These are phyloP conservation scores for Orientallactaga bullata DNA, from an alignment of 2,113 vertebrate species.

Conservation along the genomic window DNA sequence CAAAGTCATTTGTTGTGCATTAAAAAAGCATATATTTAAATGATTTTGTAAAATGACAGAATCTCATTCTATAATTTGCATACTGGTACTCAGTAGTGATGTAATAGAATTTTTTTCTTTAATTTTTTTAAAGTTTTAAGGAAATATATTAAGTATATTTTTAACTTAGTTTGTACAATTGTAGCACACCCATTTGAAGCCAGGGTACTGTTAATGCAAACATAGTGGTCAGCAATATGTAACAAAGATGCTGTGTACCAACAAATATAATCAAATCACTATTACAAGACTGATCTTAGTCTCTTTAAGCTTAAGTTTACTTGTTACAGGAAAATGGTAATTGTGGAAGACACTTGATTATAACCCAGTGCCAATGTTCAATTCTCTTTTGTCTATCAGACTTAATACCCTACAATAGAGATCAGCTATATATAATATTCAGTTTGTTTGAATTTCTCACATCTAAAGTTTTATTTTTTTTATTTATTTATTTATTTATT, in stretches of 20 bases:
- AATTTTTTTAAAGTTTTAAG: too few relatives aligned
- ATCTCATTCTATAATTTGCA: background rate
- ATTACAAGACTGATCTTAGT: constrained; percentile 2
- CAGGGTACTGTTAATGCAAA: background rate
- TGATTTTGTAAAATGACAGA: background rate
- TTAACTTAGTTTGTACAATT: background rate
- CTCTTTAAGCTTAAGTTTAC: background rate
- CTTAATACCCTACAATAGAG: background rate
- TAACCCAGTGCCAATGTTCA: background rate
- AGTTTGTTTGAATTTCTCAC: background rate
- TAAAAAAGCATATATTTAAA: background rate
- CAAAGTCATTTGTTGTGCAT: background rate
- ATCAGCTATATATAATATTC: background rate
- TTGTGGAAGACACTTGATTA: background rate
- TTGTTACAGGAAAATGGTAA: background rate
- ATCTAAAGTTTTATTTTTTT: background rate
- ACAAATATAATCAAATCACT: background rate
- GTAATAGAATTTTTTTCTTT: background rate
- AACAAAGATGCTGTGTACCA: background rate
- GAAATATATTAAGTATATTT: too few relatives aligned
- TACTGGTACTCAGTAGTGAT: background rate
- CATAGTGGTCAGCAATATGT: background rate
- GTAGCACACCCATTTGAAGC: background rate
- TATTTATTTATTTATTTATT: too few relatives aligned
- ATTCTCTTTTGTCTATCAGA: background rate